Evolutionary conservation across 2,888 invertebrate genomes (phyloP), one percentile per base, ranked within the genome.

Genomic region (Baccha elongata): DNA sequence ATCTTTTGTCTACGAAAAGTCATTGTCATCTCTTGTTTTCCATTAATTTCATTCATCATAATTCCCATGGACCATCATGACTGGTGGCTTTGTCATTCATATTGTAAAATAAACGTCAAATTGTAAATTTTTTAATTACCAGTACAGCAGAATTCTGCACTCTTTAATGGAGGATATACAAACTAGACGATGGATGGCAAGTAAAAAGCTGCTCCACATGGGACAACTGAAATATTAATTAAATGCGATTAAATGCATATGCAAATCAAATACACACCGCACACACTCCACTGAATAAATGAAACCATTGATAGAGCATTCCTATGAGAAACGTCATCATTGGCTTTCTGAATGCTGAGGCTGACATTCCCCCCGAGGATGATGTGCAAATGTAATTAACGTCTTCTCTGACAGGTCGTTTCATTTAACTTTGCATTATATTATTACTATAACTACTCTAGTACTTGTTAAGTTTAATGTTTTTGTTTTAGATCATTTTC

Each of bases 341-440:
- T 52, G 44, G 32, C n/a, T 42, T 67, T 50, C 6, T 37, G 29
- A 40, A 21, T 48, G 15, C 44, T 62, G 53, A n/a, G n/a, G 11
- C 37, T 62, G 53, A 53, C 23, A 52, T 50, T 55, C 23, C 21
- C 42, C 53, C 23, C 15, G 42, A 58, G 53, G 37, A 42, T 4
- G 32, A 37, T 48, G 1, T 5, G 32, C 17, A 65, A 67, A 79
- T 73, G 58, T 72, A 79, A 79, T 79, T 79, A 72, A 67, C 65
- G 11, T 60, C 26, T 69, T 60, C 26, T 69, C 72, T 67, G 73
- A 60, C 72, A 67, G 44, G 35, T 65, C 44, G 73, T 67, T 67
- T 44, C 44, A 42, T 71, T 78, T 17, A 62, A 55, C 44, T 53
- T n/a, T 55, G 53, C 21, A 65, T 58, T 46, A 50, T 71, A 58